A percentile compares a stretch with the other conserved stretches of the same genome.
These are phyloP conservation scores for Hypomecis punctinalis DNA, from an alignment of 2,888 invertebrate species.

Conservation along the genomic window DNA sequence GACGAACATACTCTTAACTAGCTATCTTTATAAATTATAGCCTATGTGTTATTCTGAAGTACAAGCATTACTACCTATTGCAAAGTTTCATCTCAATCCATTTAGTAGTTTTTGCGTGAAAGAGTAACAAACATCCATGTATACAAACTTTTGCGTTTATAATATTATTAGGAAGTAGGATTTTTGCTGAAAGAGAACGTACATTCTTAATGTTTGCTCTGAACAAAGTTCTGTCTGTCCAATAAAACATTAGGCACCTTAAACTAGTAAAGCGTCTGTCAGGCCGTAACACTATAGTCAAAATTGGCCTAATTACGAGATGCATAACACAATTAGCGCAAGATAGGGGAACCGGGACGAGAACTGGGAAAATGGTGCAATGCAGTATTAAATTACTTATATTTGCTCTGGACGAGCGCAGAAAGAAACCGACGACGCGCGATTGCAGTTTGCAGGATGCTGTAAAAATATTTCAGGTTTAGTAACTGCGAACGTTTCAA, in stretches of 20 bases:
- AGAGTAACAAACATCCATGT: too few species aligned
- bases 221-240: too few species aligned
- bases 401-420: slow-evolving; percentile 5
- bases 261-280: not conserved
- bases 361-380: slow-evolving; percentile 30
- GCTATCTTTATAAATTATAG: too few species aligned
- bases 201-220: too few species aligned
- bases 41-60: too few species aligned
- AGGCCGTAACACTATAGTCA: not conserved
- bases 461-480: not conserved
- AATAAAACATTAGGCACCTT: not conserved
- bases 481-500: not conserved
- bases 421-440: not conserved
- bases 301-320: slow-evolving; percentile 19
- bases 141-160: too few species aligned
- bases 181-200: too few species aligned
- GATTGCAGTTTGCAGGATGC: not conserved
- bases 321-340: slow-evolving; percentile 27
- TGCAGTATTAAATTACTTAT: slow-evolving; percentile 32
- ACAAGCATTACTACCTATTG: too few species aligned
- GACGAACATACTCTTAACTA: too few species aligned
- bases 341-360: slow-evolving; percentile 10
- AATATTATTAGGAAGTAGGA: too few species aligned
- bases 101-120: too few species aligned
- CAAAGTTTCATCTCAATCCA: too few species aligned